phyloP scores from a whole-genome alignment of 2,797 vertebrate species.

The Pyrocephalus nanus region DNA sequence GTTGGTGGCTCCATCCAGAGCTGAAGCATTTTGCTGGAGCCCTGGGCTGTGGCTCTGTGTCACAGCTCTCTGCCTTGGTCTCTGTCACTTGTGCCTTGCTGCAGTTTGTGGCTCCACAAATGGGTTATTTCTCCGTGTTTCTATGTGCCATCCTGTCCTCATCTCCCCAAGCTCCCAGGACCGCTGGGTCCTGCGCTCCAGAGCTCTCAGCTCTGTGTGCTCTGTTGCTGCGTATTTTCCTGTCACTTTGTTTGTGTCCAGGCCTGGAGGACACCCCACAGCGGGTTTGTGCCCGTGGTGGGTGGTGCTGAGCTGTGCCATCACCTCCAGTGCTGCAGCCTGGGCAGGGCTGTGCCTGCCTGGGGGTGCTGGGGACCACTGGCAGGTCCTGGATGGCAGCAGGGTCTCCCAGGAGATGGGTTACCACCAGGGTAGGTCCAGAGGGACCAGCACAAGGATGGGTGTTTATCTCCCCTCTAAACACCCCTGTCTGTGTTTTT shows the following conservation, averaged over 20 bases:
- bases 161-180: accelerated
- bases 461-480: accelerated
- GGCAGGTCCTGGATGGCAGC: neutral
- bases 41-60: accelerated
- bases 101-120: neutral
- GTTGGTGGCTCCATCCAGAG: accelerated
- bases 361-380: accelerated
- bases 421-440: accelerated
- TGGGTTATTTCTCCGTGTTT: neutral
- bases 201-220: neutral
- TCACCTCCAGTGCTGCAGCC: accelerated
- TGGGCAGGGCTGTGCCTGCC: neutral
- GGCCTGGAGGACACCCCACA: accelerated
- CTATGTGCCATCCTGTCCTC: accelerated
- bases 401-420: neutral
- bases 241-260: accelerated
- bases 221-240: neutral
- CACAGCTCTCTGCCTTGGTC: neutral
- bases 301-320: neutral
- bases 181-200: neutral
- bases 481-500: neutral
- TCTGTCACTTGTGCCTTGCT: accelerated
- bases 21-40: neutral
- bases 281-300: neutral
- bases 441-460: accelerated